Conservation (phyloP, 2,888 invertebrate genomes). For the Napeogenes inachia region DNA sequence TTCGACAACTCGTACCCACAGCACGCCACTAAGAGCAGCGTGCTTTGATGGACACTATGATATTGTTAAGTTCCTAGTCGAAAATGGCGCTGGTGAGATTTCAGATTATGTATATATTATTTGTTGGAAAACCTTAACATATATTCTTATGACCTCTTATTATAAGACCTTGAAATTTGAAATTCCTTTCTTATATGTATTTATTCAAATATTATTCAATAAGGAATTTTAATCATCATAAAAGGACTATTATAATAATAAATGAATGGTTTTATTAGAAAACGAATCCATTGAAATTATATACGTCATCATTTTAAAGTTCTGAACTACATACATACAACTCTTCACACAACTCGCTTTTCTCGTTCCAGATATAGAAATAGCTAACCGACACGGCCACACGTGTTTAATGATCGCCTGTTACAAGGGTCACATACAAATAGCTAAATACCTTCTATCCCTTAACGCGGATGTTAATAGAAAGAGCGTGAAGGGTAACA, state of each 20-base stretch:
- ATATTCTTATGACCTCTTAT: background rate
- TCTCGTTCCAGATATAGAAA: conserved; percentile 87
- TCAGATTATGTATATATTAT: background rate
- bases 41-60: conserved; percentile 98
- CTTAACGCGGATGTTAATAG: conserved; percentile 94
- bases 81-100: conserved; percentile 87
- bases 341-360: background rate
- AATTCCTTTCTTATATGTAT: too few species aligned
- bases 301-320: background rate
- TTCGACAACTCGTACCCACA: conserved; percentile 95
- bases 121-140: background rate
- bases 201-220: too few species aligned
- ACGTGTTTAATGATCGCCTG: conserved; percentile 99
- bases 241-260: too few species aligned
- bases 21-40: conserved; percentile 95
- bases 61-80: conserved; percentile 94
- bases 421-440: conserved; percentile 94
- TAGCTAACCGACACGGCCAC: conserved; percentile 96
- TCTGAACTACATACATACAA: too few species aligned
- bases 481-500: conserved; percentile 94
- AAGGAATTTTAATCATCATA: too few species aligned
- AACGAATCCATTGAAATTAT: background rate
- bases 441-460: conserved; percentile 91
- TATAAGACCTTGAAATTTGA: too few species aligned
- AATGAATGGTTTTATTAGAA: too few species aligned